phyloP scores from a whole-genome alignment of 2,113 vertebrate genomes.

The Istiophorus platypterus region DNA sequence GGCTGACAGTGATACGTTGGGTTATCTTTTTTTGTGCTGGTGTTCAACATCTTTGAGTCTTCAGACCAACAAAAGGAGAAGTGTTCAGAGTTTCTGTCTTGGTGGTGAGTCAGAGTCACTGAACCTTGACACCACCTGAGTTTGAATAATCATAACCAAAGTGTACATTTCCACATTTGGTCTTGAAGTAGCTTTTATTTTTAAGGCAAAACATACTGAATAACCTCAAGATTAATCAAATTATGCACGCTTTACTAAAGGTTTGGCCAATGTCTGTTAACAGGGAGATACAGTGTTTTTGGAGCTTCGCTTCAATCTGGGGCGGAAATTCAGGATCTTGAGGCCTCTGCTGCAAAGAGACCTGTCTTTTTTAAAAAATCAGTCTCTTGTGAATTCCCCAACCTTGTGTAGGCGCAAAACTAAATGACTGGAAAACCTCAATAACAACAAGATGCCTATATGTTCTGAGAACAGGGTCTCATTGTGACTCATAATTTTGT shows the following conservation, averaged over 20 bases:
- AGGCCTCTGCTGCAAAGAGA: not conserved
- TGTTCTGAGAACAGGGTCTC: not conserved
- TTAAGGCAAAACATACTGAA: not conserved
- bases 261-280: no score
- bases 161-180: no score
- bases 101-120: conserved; percentile 45
- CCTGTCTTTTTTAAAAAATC: not conserved
- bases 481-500: not conserved
- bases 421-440: not conserved
- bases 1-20: not conserved
- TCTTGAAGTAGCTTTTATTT: no score
- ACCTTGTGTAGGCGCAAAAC: not conserved
- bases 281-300: no score
- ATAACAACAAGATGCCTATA: not conserved
- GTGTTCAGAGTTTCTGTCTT: not conserved
- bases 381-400: not conserved
- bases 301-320: no score
- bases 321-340: not conserved
- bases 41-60: not conserved
- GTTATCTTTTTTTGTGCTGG: not conserved
- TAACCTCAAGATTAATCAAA: not conserved
- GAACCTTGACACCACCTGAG: conserved; percentile 19
- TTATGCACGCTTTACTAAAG: no score
- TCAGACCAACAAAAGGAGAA: not conserved
- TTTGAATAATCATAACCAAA: no score